A percentile compares a stretch with the other conserved stretches of the same genome.
Conservation (phyloP, 2,113 vertebrate genomes). For the Saguinus imperator region DNA sequence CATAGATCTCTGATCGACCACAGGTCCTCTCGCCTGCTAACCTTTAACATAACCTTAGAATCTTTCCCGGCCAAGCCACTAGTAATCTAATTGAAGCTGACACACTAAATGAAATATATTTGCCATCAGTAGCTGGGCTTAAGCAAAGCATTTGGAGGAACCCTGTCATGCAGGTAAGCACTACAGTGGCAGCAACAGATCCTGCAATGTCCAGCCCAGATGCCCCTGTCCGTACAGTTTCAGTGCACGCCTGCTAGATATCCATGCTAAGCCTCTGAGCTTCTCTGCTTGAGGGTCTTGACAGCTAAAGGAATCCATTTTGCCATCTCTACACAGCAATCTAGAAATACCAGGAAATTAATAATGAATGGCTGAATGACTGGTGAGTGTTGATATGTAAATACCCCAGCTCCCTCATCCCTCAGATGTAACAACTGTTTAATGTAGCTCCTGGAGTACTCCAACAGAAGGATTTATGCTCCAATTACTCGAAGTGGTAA, state of each 20-base stretch:
- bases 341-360: background rate
- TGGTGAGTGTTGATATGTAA: background rate
- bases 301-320: background rate
- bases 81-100: background rate
- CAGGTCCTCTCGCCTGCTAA: background rate
- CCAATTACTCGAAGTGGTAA: background rate
- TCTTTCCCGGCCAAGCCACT: background rate
- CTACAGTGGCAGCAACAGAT: rapidly evolving
- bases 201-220: background rate
- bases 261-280: background rate
- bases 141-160: background rate
- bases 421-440: background rate
- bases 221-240: background rate
- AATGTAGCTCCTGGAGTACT: background rate
- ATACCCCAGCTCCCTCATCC: background rate
- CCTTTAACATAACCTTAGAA: background rate
- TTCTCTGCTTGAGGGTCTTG: background rate
- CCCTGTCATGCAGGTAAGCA: background rate
- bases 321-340: background rate
- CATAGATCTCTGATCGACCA: background rate
- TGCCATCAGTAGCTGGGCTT: background rate
- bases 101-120: background rate
- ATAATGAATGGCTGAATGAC: background rate
- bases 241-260: background rate
- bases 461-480: background rate